Evolutionary conservation across 2,113 vertebrate genomes (phyloP).

Genomic region (Fregetta grallaria): DNA sequence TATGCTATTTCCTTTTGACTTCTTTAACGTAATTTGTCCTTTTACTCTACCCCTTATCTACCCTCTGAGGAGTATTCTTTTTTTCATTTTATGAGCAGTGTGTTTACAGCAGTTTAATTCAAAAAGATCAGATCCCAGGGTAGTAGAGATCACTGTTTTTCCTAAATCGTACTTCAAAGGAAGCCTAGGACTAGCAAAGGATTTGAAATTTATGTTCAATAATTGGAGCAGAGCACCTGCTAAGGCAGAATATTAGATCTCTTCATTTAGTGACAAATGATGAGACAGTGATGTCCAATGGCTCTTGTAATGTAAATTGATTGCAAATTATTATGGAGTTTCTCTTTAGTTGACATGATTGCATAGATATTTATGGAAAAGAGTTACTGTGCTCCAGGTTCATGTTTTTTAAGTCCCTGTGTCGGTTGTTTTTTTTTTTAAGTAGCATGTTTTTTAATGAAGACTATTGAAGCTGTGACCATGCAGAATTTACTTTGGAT

Average conservation of each 20-base stretch:
- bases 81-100: not conserved
- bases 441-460: not conserved
- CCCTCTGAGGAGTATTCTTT: not conserved
- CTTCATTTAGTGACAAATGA: not conserved
- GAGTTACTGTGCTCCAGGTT: slow-evolving; percentile 6
- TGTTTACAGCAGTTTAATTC: not conserved
- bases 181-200: not conserved
- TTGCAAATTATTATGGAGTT: slow-evolving; percentile 54
- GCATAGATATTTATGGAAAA: not conserved
- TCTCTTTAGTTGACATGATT: slow-evolving; percentile 7
- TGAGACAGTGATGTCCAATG: not conserved
- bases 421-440: not conserved
- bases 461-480: not conserved
- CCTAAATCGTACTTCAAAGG: slow-evolving; percentile 15
- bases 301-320: slow-evolving; percentile 48
- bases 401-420: not conserved
- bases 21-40: not conserved
- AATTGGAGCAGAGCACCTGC: slow-evolving; percentile 11
- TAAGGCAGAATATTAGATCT: slow-evolving; percentile 51
- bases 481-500: not conserved
- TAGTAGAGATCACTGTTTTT: not conserved
- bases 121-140: not conserved
- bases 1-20: not conserved
- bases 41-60: not conserved
- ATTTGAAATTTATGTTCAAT: slow-evolving; percentile 55